phyloP scores from a whole-genome alignment of 2,888 invertebrate genomes.

The Sinopyrophorus schimmeli region DNA sequence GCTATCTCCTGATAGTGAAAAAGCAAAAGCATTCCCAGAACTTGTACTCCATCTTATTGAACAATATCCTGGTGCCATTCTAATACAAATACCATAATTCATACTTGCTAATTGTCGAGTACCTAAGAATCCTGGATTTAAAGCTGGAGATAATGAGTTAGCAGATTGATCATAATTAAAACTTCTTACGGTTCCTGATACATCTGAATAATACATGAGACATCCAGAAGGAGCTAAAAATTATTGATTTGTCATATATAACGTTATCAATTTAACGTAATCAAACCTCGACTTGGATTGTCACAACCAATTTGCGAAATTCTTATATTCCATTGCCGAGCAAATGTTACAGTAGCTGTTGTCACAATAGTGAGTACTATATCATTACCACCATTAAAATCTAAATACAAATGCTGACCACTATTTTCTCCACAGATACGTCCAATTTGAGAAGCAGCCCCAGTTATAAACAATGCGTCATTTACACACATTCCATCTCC shows the following conservation, averaged over 20 bases:
- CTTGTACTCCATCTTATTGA: slow-evolving; percentile 67
- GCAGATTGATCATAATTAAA: slow-evolving; percentile 74
- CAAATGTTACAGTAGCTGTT: slow-evolving; percentile 61
- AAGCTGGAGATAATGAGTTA: slow-evolving; percentile 35
- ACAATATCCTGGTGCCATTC: slow-evolving; percentile 74
- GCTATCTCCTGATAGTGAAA: slow-evolving; percentile 72
- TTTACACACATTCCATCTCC: slow-evolving; percentile 71
- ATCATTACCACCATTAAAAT: slow-evolving; percentile 69
- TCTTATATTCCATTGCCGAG: slow-evolving; percentile 75
- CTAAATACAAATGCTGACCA: slow-evolving; percentile 77
- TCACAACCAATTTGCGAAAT: slow-evolving; percentile 74
- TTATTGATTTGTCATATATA: not conserved
- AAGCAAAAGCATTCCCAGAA: slow-evolving; percentile 61
- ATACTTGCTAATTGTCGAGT: slow-evolving; percentile 72
- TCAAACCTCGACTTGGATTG: slow-evolving; percentile 49
- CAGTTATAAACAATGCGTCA: slow-evolving; percentile 72
- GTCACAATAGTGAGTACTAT: slow-evolving; percentile 72
- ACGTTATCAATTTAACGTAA: not conserved
- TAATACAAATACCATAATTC: slow-evolving; percentile 78
- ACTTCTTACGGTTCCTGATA: slow-evolving; percentile 67
- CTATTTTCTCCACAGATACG: slow-evolving; percentile 82
- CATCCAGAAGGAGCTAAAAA: slow-evolving; percentile 75
- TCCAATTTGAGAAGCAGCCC: slow-evolving; percentile 70
- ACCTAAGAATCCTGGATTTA: slow-evolving; percentile 52
- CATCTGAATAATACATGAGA: slow-evolving; percentile 71